Conservation (phyloP, 2,797 vertebrate genomes). For the Podargus strigoides region DNA sequence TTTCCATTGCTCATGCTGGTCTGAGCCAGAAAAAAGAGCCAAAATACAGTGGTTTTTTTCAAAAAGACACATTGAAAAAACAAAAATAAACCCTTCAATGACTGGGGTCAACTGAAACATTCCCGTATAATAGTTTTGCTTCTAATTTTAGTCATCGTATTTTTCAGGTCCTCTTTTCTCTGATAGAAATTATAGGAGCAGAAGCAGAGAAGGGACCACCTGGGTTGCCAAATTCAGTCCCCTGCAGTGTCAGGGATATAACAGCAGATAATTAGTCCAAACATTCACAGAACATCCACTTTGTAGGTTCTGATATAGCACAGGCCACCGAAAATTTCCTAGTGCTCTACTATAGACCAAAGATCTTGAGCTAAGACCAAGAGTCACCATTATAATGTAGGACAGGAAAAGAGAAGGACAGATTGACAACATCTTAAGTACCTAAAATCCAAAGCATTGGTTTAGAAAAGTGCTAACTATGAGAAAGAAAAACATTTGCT, state of each 20-base stretch:
- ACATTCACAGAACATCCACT: slow-evolving; percentile 41
- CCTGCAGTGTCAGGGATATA: slow-evolving; percentile 38
- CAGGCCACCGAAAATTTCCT: slow-evolving; percentile 41
- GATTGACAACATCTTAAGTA: slow-evolving; percentile 40
- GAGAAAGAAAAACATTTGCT: slow-evolving; percentile 46
- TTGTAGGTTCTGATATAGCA: slow-evolving; percentile 35
- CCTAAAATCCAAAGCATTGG: slow-evolving; percentile 20
- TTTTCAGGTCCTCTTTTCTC: slow-evolving; percentile 6
- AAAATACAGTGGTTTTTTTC: not conserved
- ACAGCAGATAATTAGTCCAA: slow-evolving; percentile 59
- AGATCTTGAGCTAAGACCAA: slow-evolving; percentile 8
- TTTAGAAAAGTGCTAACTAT: slow-evolving; percentile 18
- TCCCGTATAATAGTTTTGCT: not conserved
- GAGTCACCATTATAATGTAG: slow-evolving; percentile 17
- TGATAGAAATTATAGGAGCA: slow-evolving; percentile 15
- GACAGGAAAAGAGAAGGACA: slow-evolving; percentile 16
- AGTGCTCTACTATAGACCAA: slow-evolving; percentile 21
- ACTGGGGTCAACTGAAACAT: slow-evolving; percentile 23
- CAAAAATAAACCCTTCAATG: slow-evolving; percentile 19
- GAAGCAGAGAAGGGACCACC: slow-evolving; percentile 50
- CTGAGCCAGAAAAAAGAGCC: not conserved
- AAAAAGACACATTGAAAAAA: slow-evolving; percentile 23
- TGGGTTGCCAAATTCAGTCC: slow-evolving; percentile 53
- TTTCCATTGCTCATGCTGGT: not conserved
- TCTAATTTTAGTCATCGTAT: slow-evolving; percentile 44